Conservation (phyloP, 1,140 invertebrate genomes). For the Drosophila saltans region DNA sequence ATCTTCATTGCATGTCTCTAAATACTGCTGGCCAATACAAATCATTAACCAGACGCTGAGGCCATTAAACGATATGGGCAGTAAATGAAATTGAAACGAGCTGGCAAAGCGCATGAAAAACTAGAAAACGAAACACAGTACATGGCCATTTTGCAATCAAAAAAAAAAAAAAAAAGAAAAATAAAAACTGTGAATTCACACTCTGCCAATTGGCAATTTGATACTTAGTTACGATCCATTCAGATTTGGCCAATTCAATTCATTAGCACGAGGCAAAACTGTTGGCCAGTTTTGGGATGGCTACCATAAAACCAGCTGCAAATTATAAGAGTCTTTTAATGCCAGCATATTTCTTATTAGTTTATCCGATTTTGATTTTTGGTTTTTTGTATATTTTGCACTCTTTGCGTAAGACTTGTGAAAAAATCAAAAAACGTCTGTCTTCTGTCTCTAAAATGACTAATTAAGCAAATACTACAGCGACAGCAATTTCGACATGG, state of each 20-base stretch:
- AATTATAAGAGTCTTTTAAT: constrained; percentile 7
- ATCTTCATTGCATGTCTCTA: constrained; percentile 43
- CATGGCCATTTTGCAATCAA: constrained; percentile 53
- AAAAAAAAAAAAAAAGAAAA: constrained; percentile 10
- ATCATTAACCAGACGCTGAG: constrained; percentile 7
- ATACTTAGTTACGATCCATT: constrained; percentile 39
- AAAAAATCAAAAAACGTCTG: background rate
- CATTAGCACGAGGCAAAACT: constrained; percentile 30
- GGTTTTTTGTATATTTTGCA: background rate
- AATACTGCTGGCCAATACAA: constrained; percentile 44
- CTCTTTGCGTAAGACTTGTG: constrained; percentile 22
- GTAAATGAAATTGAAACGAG: constrained; percentile 57
- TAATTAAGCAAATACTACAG: constrained; percentile 64
- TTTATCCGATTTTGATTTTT: constrained; percentile 8
- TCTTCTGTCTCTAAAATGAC: constrained; percentile 51
- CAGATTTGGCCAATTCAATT: constrained; percentile 52
- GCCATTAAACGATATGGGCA: constrained; percentile 25
- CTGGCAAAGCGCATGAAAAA: constrained; percentile 35
- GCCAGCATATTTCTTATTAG: constrained; percentile 13
- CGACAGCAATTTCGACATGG: constrained; percentile 58
- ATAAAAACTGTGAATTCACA: constrained; percentile 29
- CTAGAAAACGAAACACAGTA: constrained; percentile 58
- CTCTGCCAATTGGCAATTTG: constrained; percentile 46
- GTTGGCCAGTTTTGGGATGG: constrained; percentile 8
- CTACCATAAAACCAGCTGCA: constrained; percentile 17